Evolutionary conservation across 2,888 invertebrate genomes (phyloP).

Genomic region (Drosophila birchii): DNA sequence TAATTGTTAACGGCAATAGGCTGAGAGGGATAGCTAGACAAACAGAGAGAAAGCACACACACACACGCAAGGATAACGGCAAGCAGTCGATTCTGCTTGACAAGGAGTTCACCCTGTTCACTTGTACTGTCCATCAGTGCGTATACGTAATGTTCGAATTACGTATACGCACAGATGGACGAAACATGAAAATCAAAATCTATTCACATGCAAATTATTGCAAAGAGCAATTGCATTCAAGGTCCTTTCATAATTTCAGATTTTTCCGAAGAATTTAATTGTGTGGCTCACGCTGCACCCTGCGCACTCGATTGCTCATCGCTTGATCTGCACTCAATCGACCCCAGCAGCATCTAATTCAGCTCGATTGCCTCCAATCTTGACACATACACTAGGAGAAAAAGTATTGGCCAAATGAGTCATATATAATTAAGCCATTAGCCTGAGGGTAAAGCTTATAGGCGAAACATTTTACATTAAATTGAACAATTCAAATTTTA

Average conservation of each 20-base stretch:
- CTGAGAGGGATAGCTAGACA: neutral
- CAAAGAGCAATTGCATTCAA: slow-evolving; percentile 38
- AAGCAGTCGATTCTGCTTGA: slow-evolving; percentile 16
- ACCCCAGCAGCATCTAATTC: slow-evolving; percentile 51
- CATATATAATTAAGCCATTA: neutral
- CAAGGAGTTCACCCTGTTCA: slow-evolving; percentile 11
- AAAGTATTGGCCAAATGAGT: neutral
- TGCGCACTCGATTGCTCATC: slow-evolving; percentile 48
- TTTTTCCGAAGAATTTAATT: slow-evolving; percentile 41
- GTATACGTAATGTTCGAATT: neutral
- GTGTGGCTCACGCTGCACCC: slow-evolving; percentile 41
- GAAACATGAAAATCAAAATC: neutral
- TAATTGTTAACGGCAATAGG: slow-evolving; percentile 23
- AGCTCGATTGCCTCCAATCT: slow-evolving; percentile 56
- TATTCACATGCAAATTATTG: slow-evolving; percentile 39
- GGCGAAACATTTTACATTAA: neutral
- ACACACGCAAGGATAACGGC: slow-evolving; percentile 20
- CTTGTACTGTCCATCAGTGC: neutral
- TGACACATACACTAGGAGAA: slow-evolving; percentile 38
- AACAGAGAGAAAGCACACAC: slow-evolving; percentile 1
- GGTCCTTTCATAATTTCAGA: slow-evolving; percentile 40
- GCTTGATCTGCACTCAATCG: slow-evolving; percentile 54
- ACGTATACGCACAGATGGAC: slow-evolving; percentile 29
- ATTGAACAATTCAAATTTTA: neutral
- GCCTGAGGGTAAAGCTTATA: neutral